phyloP scores from a whole-genome alignment of 2,113 vertebrate species.

The Albula goreensis region DNA sequence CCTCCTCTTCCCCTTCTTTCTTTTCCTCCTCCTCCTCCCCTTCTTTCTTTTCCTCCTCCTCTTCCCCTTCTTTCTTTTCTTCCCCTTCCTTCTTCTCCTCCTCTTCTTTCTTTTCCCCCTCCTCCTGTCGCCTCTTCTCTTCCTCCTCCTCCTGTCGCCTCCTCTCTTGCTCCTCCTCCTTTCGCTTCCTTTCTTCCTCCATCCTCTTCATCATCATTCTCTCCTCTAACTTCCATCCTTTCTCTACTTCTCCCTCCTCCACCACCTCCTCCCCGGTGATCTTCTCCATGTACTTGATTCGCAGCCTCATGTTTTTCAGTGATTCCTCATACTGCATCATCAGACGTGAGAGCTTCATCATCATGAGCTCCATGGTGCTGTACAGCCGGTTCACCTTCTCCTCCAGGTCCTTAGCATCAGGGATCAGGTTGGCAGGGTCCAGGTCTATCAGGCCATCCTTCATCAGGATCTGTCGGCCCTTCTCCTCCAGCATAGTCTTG shows the following conservation, averaged over 20 bases:
- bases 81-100: constrained; percentile 12
- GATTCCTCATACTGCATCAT: constrained; percentile 74
- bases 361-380: constrained; percentile 76
- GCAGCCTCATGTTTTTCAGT: constrained; percentile 76
- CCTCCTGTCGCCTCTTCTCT: background rate
- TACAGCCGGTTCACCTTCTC: constrained; percentile 83
- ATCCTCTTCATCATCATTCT: constrained; percentile 14
- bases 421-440: constrained; percentile 79
- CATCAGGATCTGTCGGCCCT: constrained; percentile 91
- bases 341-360: constrained; percentile 82
- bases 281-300: constrained; percentile 78
- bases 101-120: background rate
- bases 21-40: background rate
- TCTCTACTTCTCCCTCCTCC: constrained; percentile 45
- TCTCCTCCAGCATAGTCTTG: constrained; percentile 92
- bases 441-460: constrained; percentile 90
- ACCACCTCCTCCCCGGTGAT: constrained; percentile 63
- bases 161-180: background rate
- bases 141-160: constrained; percentile 20
- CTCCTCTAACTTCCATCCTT: background rate
- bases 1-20: constrained; percentile 12
- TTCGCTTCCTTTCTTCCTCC: constrained; percentile 11
- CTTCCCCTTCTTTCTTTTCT: background rate
- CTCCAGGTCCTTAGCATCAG: constrained; percentile 84
- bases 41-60: background rate